Evolutionary conservation across 2,797 vertebrate species (phyloP).

Genomic region (Percopsis omiscomaycus): DNA sequence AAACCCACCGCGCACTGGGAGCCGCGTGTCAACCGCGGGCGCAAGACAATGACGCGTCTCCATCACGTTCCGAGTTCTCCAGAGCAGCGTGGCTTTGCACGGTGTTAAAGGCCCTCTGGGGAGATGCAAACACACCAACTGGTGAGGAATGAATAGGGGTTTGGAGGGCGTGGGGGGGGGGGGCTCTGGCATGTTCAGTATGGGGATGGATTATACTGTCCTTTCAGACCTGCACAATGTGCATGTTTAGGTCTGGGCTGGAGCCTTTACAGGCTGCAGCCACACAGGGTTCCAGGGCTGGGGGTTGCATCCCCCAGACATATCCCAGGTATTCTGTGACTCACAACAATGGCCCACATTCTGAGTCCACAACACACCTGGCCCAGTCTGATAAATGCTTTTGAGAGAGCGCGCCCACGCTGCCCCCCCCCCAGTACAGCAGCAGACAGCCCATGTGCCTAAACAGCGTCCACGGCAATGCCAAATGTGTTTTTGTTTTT

Average conservation of each 20-base stretch:
- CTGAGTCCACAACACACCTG: slow-evolving; percentile 72
- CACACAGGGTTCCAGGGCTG: slow-evolving; percentile 51
- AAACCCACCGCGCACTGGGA: slow-evolving; percentile 30
- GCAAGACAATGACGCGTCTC: slow-evolving; percentile 63
- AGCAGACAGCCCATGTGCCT: slow-evolving; percentile 19
- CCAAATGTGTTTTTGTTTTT: slow-evolving; percentile 18
- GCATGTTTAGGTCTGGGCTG: slow-evolving; percentile 67
- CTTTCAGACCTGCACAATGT: slow-evolving; percentile 74
- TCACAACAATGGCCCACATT: slow-evolving; percentile 72
- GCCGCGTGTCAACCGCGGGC: slow-evolving; percentile 59
- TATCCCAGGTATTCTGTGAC: slow-evolving; percentile 59
- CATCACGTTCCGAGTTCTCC: slow-evolving; percentile 59
- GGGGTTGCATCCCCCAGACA: slow-evolving; percentile 51
- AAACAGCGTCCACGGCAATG: slow-evolving; percentile 25
- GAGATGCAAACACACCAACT: slow-evolving; percentile 57
- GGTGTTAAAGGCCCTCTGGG: slow-evolving; percentile 59
- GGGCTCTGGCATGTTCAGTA: slow-evolving; percentile 46
- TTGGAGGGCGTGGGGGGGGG: slow-evolving; percentile 7
- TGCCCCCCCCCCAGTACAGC: slow-evolving; percentile 37
- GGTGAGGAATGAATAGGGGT: slow-evolving; percentile 66
- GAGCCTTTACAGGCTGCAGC: slow-evolving; percentile 46
- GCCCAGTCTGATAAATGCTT: slow-evolving; percentile 72
- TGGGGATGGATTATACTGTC: slow-evolving; percentile 71
- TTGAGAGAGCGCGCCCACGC: slow-evolving; percentile 40
- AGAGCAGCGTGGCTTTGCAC: slow-evolving; percentile 45